phyloP scores from a whole-genome alignment of 2,113 vertebrate species.

The Mastomys natalensis region DNA sequence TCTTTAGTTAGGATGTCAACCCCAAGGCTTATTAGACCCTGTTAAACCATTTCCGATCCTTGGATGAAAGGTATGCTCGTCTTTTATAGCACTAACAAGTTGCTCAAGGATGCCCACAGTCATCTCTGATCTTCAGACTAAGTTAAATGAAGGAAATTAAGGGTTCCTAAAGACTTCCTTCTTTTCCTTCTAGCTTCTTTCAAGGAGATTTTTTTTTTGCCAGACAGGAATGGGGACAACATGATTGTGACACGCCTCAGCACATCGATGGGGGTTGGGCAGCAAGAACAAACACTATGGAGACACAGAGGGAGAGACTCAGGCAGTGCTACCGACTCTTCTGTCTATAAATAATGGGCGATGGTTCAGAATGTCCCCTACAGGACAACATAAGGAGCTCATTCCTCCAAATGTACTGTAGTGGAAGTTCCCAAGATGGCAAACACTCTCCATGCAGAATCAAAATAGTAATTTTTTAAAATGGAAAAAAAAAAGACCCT shows the following conservation, averaged over 20 bases:
- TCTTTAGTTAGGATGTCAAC: constrained; percentile 23
- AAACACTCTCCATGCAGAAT: constrained; percentile 53
- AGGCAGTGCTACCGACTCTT: neutral
- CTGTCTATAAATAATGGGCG: neutral
- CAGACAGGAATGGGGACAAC: neutral
- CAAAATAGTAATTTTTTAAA: constrained; percentile 73
- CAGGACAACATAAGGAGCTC: neutral
- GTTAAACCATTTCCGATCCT: constrained; percentile 71
- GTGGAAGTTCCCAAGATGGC: neutral
- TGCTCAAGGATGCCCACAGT: constrained; percentile 23
- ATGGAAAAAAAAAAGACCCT: constrained; percentile 13
- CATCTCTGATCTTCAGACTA: constrained; percentile 68
- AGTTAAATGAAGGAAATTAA: constrained; percentile 73
- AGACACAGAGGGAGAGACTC: neutral
- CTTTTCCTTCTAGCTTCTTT: neutral
- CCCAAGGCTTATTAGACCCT: constrained; percentile 69
- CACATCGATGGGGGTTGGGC: neutral
- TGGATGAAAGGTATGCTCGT: constrained; percentile 71
- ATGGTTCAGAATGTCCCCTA: neutral
- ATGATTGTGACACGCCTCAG: neutral
- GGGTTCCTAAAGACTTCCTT: neutral
- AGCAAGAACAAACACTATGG: neutral
- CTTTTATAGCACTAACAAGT: constrained; percentile 52
- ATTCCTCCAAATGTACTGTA: neutral
- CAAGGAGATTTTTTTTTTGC: neutral